A percentile compares a stretch with the other conserved stretches of the same genome.
Evolutionary conservation across 2,888 invertebrate species (phyloP).

Genomic region (Pilophorus perplexus): DNA sequence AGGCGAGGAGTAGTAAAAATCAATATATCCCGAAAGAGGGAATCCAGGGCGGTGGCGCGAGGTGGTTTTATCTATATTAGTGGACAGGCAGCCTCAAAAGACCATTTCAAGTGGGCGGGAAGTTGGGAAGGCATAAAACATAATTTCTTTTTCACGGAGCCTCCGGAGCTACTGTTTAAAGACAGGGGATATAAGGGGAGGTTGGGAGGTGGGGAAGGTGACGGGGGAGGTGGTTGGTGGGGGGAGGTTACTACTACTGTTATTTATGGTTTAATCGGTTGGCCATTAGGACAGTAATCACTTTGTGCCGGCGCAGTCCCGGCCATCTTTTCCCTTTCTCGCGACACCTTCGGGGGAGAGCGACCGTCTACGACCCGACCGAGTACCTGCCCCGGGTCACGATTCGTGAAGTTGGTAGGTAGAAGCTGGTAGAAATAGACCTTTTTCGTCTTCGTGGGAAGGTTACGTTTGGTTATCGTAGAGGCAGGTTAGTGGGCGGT

Average conservation of each 20-base stretch:
- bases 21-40: too few species aligned
- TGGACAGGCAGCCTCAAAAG: background rate
- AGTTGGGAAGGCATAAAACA: slow-evolving; percentile 7
- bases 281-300: slow-evolving; percentile 21
- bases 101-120: slow-evolving; percentile 8
- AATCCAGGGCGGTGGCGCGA: too few species aligned
- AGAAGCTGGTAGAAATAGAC: too few species aligned
- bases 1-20: too few species aligned
- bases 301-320: slow-evolving; percentile 1
- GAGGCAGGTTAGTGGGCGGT: too few species aligned
- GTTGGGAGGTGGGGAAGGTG: background rate
- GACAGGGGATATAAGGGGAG: background rate
- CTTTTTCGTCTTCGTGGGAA: too few species aligned
- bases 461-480: too few species aligned
- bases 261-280: slow-evolving; percentile 26
- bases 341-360: background rate
- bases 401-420: too few species aligned
- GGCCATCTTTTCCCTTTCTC: slow-evolving; percentile 6
- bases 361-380: background rate
- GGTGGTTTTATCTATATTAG: background rate
- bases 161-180: slow-evolving; percentile 9
- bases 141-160: slow-evolving; percentile 16
- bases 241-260: background rate
- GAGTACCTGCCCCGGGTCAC: too few species aligned
- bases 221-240: background rate